These are phyloP conservation scores for Cyprinodon variegatus DNA, from an alignment of 2,113 vertebrate genomes.

Conservation along the genomic window DNA sequence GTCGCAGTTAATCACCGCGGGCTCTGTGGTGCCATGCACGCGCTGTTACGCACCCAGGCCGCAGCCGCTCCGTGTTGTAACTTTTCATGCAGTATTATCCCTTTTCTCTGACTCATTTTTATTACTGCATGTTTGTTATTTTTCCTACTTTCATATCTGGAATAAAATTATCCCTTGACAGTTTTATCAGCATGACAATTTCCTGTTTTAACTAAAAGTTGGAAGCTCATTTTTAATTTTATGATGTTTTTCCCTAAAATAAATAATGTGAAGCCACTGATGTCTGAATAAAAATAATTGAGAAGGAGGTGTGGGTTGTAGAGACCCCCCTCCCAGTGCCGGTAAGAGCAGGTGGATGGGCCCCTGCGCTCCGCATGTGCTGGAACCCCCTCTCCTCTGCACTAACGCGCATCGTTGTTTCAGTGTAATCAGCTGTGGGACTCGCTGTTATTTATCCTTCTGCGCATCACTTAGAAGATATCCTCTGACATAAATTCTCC, in stretches of 20 bases:
- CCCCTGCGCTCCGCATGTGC: conserved; percentile 62
- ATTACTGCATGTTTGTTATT: not conserved
- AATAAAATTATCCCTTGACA: not conserved
- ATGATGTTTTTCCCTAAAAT: not conserved
- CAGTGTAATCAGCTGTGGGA: conserved; percentile 85
- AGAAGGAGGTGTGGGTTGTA: conserved; percentile 3
- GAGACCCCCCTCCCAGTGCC: conserved; percentile 24
- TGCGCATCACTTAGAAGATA: conserved; percentile 76
- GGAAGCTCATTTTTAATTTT: not conserved
- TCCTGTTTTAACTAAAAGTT: not conserved
- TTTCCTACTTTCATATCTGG: not conserved
- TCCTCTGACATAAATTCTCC: conserved; percentile 77
- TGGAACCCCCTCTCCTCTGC: conserved; percentile 64
- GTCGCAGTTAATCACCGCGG: conserved; percentile 92
- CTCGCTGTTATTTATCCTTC: conserved; percentile 78
- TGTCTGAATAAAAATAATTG: not conserved
- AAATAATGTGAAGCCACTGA: not conserved
- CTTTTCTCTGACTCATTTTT: not conserved
- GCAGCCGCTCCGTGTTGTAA: conserved; percentile 58
- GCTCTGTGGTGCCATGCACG: conserved; percentile 87
- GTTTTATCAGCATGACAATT: not conserved
- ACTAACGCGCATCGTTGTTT: conserved; percentile 83
- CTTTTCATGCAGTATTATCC: conserved; percentile 18
- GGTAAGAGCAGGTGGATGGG: conserved; percentile 72
- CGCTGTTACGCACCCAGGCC: conserved; percentile 81